Evolutionary conservation across 2,888 invertebrate genomes (phyloP), one percentile per base, ranked within the genome.

Genomic region (Xylota segnis): DNA sequence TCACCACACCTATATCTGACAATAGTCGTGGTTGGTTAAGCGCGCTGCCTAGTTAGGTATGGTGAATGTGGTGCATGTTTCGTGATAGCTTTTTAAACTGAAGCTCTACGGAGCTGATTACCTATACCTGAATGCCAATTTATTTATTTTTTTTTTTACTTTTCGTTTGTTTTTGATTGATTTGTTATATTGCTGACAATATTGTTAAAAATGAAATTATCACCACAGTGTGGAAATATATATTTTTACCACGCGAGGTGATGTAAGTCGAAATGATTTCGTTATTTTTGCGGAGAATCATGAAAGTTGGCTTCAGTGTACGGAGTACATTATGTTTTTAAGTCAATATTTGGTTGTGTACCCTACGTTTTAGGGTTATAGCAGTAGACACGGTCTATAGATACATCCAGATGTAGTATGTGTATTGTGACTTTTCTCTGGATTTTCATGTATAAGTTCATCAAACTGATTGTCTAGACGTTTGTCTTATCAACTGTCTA

Each of bases 31-130:
- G 34, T 18, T 14, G 45, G 43, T 54, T 40, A 54, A 66, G 54
- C 61, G 54, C 61, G 74, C 54, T 54, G 54, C 70, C 27, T 59
- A 9, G 34, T 23, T 23, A 43, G 37, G 43, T n/a, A 52, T 61
- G 29, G 61, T 43, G 63, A 18, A 43, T 61, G 61, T 18, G 61
- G 40, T 66, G 77, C 70, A 76, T 37, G 56, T 50, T 40, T 58
- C 52, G 63, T 34, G 72, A 79, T 83, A 66, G 50, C 79, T 75
- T 78, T 23, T 79, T 52, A 56, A 81, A 37, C 65, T 82, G 59
- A 54, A 52, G 52, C 59, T 74, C 47, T 59, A 18, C 37, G 52
- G 54, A 50, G 68, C 47, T 83, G 63, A 79, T 63, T 79, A 75
- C n/a, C n/a, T n/a, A n/a, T n/a, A n/a, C n/a, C n/a, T n/a, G n/a